A percentile compares a stretch with the other conserved stretches of the same genome.
Evolutionary conservation across 2,797 vertebrate species (phyloP).

Genomic region (Ctenopoma kingsleyae): DNA sequence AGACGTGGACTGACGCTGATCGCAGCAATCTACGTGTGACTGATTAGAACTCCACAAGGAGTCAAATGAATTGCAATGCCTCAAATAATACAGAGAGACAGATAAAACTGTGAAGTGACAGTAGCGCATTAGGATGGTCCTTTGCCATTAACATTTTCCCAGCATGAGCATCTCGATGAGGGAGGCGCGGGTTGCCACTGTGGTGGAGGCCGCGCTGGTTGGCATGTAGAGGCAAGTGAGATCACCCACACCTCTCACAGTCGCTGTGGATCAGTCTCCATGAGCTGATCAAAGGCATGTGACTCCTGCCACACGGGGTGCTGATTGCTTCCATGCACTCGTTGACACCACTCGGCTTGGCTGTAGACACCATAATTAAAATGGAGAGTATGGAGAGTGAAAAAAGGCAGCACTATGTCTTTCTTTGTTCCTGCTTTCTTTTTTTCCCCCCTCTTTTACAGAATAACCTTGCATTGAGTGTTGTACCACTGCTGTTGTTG

Average conservation of each 20-base stretch:
- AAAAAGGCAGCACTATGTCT: conserved; percentile 23
- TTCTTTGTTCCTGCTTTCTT: conserved; percentile 8
- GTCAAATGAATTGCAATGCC: conserved; percentile 37
- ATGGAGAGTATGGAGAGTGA: conserved; percentile 47
- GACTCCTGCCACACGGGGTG: conserved; percentile 59
- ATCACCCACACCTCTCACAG: conserved; percentile 53
- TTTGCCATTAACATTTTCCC: conserved; percentile 47
- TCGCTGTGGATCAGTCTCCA: conserved; percentile 63
- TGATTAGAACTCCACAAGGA: conserved; percentile 41
- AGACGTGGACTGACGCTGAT: conserved; percentile 15
- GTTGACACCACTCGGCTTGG: conserved; percentile 62
- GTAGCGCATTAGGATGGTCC: conserved; percentile 44
- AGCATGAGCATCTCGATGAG: conserved; percentile 42
- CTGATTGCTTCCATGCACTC: conserved; percentile 71
- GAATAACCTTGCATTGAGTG: conserved; percentile 28
- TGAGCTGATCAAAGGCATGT: conserved; percentile 73
- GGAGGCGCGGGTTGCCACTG: conserved; percentile 53
- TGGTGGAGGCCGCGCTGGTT: conserved; percentile 18
- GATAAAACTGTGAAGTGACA: conserved; percentile 38
- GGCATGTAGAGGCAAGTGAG: conserved; percentile 57
- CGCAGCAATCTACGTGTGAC: conserved; percentile 28
- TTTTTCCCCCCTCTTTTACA: not conserved
- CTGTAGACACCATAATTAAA: conserved; percentile 77
- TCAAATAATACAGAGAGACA: conserved; percentile 32
- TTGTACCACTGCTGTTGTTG: conserved; percentile 5